Evolutionary conservation across 1,140 invertebrate genomes (phyloP).

Genomic region (Lethrus apterus): DNA sequence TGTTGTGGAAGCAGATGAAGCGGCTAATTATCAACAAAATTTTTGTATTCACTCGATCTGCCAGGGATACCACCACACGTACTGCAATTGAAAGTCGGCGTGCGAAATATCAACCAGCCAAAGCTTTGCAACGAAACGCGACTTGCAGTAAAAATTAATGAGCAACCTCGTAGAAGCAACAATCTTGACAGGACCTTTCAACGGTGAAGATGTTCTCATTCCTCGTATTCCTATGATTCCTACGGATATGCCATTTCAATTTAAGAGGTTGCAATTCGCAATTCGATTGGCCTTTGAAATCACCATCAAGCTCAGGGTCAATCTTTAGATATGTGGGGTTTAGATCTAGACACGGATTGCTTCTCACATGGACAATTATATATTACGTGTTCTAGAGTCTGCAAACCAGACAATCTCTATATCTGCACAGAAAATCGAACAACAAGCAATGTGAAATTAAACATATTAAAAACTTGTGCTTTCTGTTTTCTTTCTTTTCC

Average conservation of each 20-base stretch:
- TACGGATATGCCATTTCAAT: no score
- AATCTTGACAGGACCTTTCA: conserved; percentile 46
- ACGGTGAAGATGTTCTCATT: conserved; percentile 38
- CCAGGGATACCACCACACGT: background rate
- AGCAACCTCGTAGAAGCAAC: conserved; percentile 42
- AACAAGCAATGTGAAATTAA: no score
- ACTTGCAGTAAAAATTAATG: conserved; percentile 43
- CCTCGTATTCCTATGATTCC: conserved; percentile 41
- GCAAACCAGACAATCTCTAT: no score
- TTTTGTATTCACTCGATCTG: background rate
- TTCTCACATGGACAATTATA: no score
- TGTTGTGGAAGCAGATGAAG: no score
- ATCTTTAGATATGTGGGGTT: conserved; percentile 23
- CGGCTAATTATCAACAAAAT: background rate
- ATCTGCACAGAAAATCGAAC: no score
- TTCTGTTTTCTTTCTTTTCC: no score
- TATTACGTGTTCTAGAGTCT: no score
- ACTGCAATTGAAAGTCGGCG: no score
- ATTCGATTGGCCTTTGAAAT: conserved; percentile 43
- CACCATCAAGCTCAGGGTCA: conserved; percentile 48
- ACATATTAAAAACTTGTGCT: no score
- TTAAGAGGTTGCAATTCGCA: conserved; percentile 48
- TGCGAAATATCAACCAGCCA: conserved; percentile 31
- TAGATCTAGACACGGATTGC: no score
- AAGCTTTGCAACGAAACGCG: conserved; percentile 44